Evolutionary conservation across 2,797 vertebrate species (phyloP).

Genomic region (Pangasius larnaudii): DNA sequence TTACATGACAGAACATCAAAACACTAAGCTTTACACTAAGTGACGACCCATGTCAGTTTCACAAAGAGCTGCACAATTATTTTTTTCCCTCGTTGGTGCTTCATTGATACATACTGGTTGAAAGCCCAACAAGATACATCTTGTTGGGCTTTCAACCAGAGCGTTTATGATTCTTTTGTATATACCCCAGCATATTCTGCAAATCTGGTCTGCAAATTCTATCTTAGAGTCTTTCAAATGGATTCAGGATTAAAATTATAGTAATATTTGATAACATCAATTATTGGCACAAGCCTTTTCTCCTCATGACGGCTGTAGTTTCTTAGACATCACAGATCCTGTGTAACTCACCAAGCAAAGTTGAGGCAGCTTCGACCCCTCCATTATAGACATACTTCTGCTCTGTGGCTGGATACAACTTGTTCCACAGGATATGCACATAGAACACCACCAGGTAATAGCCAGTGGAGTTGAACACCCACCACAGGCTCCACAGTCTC

Average conservation of each 20-base stretch:
- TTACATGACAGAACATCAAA: neutral
- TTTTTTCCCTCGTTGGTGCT: neutral
- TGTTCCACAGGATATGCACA: conserved; percentile 90
- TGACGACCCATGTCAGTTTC: neutral
- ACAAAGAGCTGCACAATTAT: neutral
- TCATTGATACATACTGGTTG: neutral
- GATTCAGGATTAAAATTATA: neutral
- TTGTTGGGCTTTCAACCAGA: neutral
- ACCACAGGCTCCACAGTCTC: conserved; percentile 94
- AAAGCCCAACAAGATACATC: too few relatives aligned
- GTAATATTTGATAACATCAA: neutral
- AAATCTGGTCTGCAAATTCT: neutral
- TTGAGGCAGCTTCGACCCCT: conserved; percentile 87
- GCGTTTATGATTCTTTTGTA: neutral
- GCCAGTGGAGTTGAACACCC: conserved; percentile 91
- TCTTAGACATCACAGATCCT: neutral
- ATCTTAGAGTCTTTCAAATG: neutral
- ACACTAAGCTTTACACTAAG: neutral
- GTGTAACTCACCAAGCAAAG: conserved; percentile 80
- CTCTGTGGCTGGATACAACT: conserved; percentile 64
- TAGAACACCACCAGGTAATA: conserved; percentile 96
- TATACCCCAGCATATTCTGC: neutral
- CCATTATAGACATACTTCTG: conserved; percentile 85
- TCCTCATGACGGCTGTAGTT: neutral
- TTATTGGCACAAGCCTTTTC: neutral